These are phyloP conservation scores for Gallirallus australis DNA, from an alignment of 2,797 vertebrate species.

Conservation along the genomic window DNA sequence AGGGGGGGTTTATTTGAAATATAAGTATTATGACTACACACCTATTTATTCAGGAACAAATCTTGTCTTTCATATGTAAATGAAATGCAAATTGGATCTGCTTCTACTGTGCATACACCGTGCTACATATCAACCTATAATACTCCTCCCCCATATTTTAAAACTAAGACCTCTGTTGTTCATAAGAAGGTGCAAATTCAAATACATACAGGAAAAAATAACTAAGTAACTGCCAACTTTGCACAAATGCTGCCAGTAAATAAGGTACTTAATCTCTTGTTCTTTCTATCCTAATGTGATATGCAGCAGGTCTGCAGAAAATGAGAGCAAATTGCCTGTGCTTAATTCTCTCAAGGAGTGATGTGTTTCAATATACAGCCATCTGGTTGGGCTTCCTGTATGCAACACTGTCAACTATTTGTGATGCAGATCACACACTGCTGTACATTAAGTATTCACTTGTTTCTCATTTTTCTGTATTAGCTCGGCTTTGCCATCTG, in stretches of 20 bases:
- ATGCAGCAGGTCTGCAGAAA: slow-evolving; percentile 74
- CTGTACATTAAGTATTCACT: slow-evolving; percentile 87
- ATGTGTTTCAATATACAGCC: slow-evolving; percentile 87
- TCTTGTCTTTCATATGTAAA: background rate
- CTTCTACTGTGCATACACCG: background rate
- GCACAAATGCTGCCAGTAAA: slow-evolving; percentile 75
- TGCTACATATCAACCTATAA: background rate
- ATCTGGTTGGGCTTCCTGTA: slow-evolving; percentile 87
- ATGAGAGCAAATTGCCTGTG: slow-evolving; percentile 77
- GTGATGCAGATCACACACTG: slow-evolving; percentile 86
- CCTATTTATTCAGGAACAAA: background rate
- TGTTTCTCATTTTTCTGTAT: slow-evolving; percentile 92
- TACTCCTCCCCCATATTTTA: background rate
- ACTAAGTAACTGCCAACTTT: slow-evolving; percentile 66
- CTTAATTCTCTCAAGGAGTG: slow-evolving; percentile 86
- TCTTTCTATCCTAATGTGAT: slow-evolving; percentile 71
- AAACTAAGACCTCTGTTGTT: background rate
- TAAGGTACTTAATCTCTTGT: slow-evolving; percentile 73
- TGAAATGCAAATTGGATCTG: background rate
- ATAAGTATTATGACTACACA: background rate
- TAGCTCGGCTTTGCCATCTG: slow-evolving; percentile 93
- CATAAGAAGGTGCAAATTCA: background rate
- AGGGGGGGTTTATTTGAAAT: background rate
- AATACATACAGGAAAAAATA: slow-evolving; percentile 22
- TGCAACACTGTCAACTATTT: slow-evolving; percentile 81